Base-by-base conservation (phyloP, 2,113 vertebrate species). In the Columba janthina region DNA sequence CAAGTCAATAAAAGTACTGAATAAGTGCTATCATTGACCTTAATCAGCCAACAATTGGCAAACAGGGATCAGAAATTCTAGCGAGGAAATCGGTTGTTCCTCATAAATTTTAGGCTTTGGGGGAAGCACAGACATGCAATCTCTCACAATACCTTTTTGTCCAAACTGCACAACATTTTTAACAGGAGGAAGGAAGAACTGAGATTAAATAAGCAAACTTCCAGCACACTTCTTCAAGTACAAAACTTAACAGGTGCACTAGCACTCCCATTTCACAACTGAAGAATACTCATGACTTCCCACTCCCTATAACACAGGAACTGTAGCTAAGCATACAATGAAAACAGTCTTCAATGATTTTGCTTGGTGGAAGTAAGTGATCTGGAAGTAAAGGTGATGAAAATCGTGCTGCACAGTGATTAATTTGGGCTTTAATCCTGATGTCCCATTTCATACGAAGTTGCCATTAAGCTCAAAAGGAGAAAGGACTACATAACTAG, bases 1-100 rank as follows among this genome's bases (percentile, higher is more conserved):
- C 94, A 88, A 91, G 94, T 97, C 97, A 84, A 97, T 97, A 96
- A 93, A 96, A 92, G 91, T 94, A 97, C 96, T 69, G 95, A 96
- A 93, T 96, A 97, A 97, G 95, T 95, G 94, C 91, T 93, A 96
- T 85, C 91, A 91, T 92, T 97, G 96, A 97, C 96, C 97, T 98
- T 96, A 97, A 97, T 97, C 97, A 97, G 91, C 92, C 97, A 94
- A 89, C 96, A 91, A 90, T 66, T 83, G 22, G 95, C 95, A 86
- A 91, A 96, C 42, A 29, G 88, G 94, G 86, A 97, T 95, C 94
- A 94, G 95, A 96, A 96, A 96, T 93, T 93, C 90, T 62, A 85
- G 62, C 21, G 58, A 76, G 64, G 75, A 87, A 91, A 91, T 48
- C 51, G 38, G 74, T 34, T 71, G 64, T 58, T 48, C 66, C 61